Evolutionary conservation across 2,113 vertebrate species (phyloP).

Genomic region (Aphyosemion australe): DNA sequence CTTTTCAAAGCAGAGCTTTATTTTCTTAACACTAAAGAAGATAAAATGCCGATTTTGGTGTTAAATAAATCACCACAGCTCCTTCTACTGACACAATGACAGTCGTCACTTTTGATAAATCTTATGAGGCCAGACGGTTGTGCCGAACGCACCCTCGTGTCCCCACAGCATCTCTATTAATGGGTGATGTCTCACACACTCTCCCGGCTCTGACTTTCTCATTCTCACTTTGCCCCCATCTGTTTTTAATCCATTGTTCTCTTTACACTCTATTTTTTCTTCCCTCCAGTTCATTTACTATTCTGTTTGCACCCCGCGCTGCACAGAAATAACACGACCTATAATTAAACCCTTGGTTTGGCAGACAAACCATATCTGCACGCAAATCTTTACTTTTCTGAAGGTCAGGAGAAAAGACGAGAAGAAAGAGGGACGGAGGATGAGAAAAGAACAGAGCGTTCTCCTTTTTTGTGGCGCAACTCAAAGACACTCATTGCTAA

Average conservation of each 20-base stretch:
- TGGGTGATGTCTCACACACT: slow-evolving; percentile 2
- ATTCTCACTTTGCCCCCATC: background rate
- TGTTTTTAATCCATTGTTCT: slow-evolving; percentile 5
- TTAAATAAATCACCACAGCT: too few species aligned
- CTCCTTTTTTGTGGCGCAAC: slow-evolving; percentile 18
- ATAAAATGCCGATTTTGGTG: background rate
- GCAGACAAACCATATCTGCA: slow-evolving; percentile 49
- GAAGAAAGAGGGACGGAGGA: background rate
- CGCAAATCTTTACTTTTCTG: slow-evolving; percentile 52
- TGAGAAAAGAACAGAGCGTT: slow-evolving; percentile 9
- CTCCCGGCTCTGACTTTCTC: background rate
- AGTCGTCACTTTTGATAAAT: slow-evolving; percentile 13
- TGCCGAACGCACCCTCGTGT: slow-evolving; percentile 13
- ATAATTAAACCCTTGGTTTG: slow-evolving; percentile 70
- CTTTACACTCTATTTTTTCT: slow-evolving; percentile 7
- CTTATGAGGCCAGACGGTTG: slow-evolving; percentile 11
- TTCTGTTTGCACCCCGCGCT: slow-evolving; percentile 37
- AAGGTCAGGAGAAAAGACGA: slow-evolving; percentile 43
- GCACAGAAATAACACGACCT: slow-evolving; percentile 58
- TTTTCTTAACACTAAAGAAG: background rate
- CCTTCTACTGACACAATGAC: background rate
- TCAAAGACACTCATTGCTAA: slow-evolving; percentile 36
- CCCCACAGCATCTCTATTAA: slow-evolving; percentile 22
- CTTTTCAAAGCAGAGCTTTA: background rate
- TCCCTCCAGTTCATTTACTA: slow-evolving; percentile 13